Conservation (phyloP, 2,113 vertebrate species). For the Coryphaenoides rupestris region DNA sequence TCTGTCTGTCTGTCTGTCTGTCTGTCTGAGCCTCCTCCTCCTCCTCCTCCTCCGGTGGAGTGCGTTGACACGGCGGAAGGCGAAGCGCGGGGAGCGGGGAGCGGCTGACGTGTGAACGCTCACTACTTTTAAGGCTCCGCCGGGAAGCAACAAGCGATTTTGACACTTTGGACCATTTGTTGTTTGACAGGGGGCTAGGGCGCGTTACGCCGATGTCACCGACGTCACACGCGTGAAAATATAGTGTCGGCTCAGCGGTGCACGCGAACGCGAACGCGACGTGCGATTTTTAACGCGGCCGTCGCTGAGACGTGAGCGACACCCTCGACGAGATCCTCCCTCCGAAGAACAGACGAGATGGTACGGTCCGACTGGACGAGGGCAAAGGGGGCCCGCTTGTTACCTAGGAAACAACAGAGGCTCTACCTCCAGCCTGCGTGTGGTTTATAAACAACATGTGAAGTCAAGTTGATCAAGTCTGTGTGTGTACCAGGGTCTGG, state of each 20-base stretch:
- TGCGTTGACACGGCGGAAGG: slow-evolving; percentile 5
- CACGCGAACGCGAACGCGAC: too few species aligned
- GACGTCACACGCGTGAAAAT: too few species aligned
- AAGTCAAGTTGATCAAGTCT: too few species aligned
- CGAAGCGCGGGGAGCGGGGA: background rate
- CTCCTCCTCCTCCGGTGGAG: too few species aligned
- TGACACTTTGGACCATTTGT: slow-evolving; percentile 70
- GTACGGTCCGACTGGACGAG: slow-evolving; percentile 62
- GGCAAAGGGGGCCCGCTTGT: slow-evolving; percentile 62
- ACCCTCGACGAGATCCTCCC: background rate
- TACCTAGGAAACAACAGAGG: slow-evolving; percentile 75
- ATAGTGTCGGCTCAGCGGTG: too few species aligned
- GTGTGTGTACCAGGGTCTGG: too few species aligned
- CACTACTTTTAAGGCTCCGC: slow-evolving; percentile 70
- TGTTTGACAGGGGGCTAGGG: background rate
- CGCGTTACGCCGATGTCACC: too few species aligned
- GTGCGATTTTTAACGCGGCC: too few species aligned
- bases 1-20: too few species aligned
- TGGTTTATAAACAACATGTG: too few species aligned
- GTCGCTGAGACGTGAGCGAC: background rate
- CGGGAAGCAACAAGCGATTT: slow-evolving; percentile 75
- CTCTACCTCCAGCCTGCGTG: slow-evolving; percentile 37
- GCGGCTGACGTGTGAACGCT: slow-evolving; percentile 45
- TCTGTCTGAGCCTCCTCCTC: too few species aligned
- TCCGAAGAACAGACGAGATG: slow-evolving; percentile 48